Base-by-base conservation (phyloP, 92 coral and sea anemone genomes). In the Zoanthus sociatus region DNA sequence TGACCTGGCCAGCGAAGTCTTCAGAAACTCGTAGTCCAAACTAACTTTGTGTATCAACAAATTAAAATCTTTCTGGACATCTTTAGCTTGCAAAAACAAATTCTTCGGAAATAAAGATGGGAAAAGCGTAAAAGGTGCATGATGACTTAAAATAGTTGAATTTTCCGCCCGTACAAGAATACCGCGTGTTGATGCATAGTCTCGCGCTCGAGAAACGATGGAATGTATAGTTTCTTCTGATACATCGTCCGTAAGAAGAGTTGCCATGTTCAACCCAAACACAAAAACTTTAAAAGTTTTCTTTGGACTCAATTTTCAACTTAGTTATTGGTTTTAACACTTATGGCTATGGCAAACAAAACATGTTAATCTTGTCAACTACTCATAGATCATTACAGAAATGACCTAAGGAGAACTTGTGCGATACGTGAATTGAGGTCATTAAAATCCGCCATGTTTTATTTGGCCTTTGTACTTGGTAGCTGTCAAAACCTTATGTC, bases 31-130 rank as follows among this genome's bases (percentile, higher is more conserved):
- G 60, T 92, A 90, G 69, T 97, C 97, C 87, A 88, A 92, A 82
- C 98, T 92, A 8, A 97, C 93, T 91, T 81, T 91, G 89, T 97
- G 95, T 46, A 97, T 93, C 37, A 97, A 83, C 55, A 91, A 21
- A 78, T 97, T 95, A 72, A 95, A 97, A 56, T 95, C 98, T 54
- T 82, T 76, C 77, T 97, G 99, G 0, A 93, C 97, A n/a, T 90
- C 93, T 75, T 85, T 89, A 0, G 95, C 97, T 64, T 89, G 94
- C 3, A 70, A 21, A 82, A 95, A 95, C 61, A 93, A 87, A 26
- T 77, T 91, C 78, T 90, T 90, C 6, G 98, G 98, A 69, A 93
- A 95, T 0, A 92, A 88, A 13, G 99, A 82, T 0, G 99, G 97
- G 15, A 93, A 88, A 7, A 97, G 94, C 30, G 94, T 89, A 58